These are phyloP conservation scores for Mythimna vitellina DNA, from an alignment of 2,888 invertebrate genomes.

Conservation along the genomic window DNA sequence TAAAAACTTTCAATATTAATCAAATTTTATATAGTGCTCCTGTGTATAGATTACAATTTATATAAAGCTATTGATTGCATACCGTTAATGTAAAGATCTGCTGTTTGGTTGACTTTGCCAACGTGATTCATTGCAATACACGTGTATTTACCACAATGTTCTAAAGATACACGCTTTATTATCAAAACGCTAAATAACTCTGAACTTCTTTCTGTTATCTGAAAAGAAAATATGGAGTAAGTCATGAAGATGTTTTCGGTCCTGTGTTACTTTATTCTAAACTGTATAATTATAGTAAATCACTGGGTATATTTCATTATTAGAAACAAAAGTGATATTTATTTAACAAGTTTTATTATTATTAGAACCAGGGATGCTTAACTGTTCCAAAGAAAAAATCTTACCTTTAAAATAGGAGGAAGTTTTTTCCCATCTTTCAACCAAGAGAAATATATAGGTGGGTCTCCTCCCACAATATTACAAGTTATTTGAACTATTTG, in stretches of 20 bases:
- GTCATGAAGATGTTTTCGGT: constrained; percentile 36
- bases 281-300: no score
- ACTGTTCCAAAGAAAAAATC: no score
- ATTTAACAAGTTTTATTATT: no score
- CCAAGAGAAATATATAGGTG: constrained; percentile 93
- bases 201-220: constrained; percentile 92
- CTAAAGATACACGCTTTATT: constrained; percentile 92
- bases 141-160: constrained; percentile 93
- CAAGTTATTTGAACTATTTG: constrained; percentile 96
- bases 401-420: constrained; percentile 91
- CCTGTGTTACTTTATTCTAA: neutral
- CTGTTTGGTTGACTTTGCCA: constrained; percentile 93
- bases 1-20: neutral
- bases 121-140: constrained; percentile 94
- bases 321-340: no score
- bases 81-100: constrained; percentile 94
- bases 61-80: constrained; percentile 64
- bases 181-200: constrained; percentile 93
- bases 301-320: no score
- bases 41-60: neutral
- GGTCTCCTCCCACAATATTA: constrained; percentile 93
- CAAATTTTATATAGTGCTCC: neutral
- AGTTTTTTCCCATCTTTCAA: constrained; percentile 92
- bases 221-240: constrained; percentile 62
- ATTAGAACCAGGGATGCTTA: no score